Evolutionary conservation across 2,113 vertebrate species (phyloP).

Genomic region (Eptesicus fuscus): DNA sequence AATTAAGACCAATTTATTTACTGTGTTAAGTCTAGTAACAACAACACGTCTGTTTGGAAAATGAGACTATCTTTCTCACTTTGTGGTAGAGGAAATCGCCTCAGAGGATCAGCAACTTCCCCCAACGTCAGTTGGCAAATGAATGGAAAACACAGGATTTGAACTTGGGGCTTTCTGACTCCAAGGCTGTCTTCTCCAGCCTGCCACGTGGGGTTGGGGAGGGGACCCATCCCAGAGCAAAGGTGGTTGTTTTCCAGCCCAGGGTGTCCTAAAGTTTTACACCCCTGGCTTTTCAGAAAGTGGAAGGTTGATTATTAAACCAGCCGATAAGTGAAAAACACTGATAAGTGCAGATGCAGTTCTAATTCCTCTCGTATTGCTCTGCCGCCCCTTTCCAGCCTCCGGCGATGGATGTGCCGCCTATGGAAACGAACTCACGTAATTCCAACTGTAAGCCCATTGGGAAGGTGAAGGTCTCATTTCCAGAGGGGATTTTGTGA

Average conservation of each 20-base stretch:
- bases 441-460: neutral
- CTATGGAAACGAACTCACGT: neutral
- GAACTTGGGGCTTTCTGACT: neutral
- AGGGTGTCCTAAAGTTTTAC: neutral
- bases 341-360: fast-evolving
- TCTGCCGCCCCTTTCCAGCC: neutral
- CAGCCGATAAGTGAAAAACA: neutral
- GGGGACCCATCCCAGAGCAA: neutral
- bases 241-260: neutral
- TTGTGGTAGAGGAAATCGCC: no score
- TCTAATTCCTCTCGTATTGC: neutral
- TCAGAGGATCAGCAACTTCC: neutral
- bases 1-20: no score
- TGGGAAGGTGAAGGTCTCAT: neutral
- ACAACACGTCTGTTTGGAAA: neutral
- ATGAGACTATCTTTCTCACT: neutral
- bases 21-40: no score
- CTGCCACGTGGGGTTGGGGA: fast-evolving
- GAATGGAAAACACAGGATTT: neutral
- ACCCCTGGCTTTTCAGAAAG: neutral
- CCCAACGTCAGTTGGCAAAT: neutral
- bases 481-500: neutral
- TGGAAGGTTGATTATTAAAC: slow-evolving; percentile 14
- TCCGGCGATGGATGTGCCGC: neutral
- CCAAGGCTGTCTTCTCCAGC: neutral